Conservation (phyloP, 2,113 vertebrate species). For the Dolichallabes microphthalmus region DNA sequence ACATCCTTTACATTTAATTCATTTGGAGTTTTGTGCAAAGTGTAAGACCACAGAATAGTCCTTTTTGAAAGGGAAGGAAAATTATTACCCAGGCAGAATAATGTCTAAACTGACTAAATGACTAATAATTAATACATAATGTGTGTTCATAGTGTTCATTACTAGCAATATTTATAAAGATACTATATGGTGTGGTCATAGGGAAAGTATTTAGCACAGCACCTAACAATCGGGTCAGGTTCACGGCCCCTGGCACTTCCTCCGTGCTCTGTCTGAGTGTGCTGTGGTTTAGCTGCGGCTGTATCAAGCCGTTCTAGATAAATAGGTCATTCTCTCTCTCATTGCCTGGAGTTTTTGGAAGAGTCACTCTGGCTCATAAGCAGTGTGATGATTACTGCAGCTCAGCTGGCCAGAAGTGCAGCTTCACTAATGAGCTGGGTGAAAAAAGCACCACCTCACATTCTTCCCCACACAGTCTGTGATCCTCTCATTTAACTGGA, state of each 20-base stretch:
- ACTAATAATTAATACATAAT: not conserved
- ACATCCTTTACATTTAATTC: not conserved
- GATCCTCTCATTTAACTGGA: slow-evolving; percentile 20
- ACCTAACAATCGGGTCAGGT: not conserved
- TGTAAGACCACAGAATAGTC: not conserved
- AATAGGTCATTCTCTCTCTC: slow-evolving; percentile 58
- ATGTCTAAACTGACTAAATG: not conserved
- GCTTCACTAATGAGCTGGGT: slow-evolving; percentile 43
- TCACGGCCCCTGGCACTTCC: not conserved
- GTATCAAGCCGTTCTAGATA: slow-evolving; percentile 45
- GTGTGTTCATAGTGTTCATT: not conserved
- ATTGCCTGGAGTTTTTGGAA: slow-evolving; percentile 48
- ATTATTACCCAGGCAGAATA: not conserved
- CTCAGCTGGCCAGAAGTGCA: slow-evolving; percentile 46
- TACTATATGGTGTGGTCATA: not conserved
- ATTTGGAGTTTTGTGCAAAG: not conserved
- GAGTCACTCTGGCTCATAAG: slow-evolving; percentile 8
- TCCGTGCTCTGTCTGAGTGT: slow-evolving; percentile 2
- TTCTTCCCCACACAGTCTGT: slow-evolving; percentile 1
- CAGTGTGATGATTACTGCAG: slow-evolving; percentile 29
- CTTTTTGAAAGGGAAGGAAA: not conserved
- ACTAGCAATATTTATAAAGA: not conserved
- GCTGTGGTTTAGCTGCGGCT: slow-evolving; percentile 25
- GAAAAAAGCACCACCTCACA: slow-evolving; percentile 50
- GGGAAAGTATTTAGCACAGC: slow-evolving; percentile 6